phyloP scores from a whole-genome alignment of 1,140 invertebrate genomes.

The Antheraea pernyi region DNA sequence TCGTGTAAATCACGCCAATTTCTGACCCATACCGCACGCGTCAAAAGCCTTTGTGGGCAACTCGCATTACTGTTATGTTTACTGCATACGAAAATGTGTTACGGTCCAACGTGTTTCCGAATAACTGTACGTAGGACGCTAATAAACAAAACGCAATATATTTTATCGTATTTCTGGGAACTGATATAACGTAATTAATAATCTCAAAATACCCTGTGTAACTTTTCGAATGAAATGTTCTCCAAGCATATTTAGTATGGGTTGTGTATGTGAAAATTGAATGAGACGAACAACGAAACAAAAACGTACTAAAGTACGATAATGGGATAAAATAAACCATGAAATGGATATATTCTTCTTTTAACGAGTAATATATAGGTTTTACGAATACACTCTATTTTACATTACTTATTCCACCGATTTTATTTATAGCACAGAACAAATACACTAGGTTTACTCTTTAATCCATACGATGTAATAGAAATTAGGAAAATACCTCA shows the following conservation, averaged over 20 bases:
- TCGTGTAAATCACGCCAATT: conserved; percentile 63
- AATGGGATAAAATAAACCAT: too few species aligned
- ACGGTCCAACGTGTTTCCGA: conserved; percentile 22
- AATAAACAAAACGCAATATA: conserved; percentile 27
- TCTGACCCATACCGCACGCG: conserved; percentile 61
- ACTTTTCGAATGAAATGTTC: neutral
- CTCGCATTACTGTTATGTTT: conserved; percentile 44
- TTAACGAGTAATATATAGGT: too few species aligned
- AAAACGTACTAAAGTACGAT: too few species aligned
- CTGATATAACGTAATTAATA: neutral
- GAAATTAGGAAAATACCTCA: too few species aligned
- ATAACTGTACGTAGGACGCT: conserved; percentile 30
- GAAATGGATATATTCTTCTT: too few species aligned
- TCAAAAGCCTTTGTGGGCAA: conserved; percentile 62
- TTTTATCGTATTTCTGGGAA: conserved; percentile 15
- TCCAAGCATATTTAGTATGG: neutral
- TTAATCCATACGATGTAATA: too few species aligned
- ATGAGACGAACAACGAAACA: neutral
- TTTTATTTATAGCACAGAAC: too few species aligned
- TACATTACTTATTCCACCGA: too few species aligned
- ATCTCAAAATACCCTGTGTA: too few species aligned
- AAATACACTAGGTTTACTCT: too few species aligned
- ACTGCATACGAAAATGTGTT: conserved; percentile 41
- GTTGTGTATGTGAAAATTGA: neutral
- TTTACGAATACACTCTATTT: too few species aligned